Evolutionary conservation across 2,113 vertebrate species (phyloP).

Genomic region (Malurus cyaneus): DNA sequence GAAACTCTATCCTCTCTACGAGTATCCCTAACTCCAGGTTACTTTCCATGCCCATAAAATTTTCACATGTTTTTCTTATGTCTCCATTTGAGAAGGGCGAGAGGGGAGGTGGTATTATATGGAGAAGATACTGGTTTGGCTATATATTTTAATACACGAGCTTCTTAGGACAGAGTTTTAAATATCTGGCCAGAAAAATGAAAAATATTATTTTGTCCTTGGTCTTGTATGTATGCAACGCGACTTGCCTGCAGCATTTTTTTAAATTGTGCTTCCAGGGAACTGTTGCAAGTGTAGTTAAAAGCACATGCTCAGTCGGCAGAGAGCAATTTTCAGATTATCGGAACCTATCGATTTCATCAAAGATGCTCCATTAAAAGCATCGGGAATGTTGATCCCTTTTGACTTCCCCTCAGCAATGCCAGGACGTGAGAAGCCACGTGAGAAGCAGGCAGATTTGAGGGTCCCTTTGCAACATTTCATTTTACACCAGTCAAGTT

Average conservation of each 20-base stretch:
- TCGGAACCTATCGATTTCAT: constrained; percentile 42
- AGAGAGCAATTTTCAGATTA: background rate
- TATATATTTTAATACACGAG: background rate
- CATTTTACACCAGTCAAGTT: constrained; percentile 39
- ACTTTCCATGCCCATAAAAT: constrained; percentile 58
- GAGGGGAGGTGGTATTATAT: background rate
- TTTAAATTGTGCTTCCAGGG: background rate
- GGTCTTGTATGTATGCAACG: background rate
- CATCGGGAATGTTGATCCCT: background rate
- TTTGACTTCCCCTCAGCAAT: background rate
- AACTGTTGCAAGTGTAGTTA: background rate
- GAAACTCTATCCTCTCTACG: constrained; percentile 46
- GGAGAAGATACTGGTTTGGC: background rate
- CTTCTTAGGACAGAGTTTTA: background rate
- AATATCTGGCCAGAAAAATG: background rate
- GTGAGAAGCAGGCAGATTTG: background rate
- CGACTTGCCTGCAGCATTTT: background rate
- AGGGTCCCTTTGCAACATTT: constrained; percentile 27
- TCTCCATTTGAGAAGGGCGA: constrained; percentile 53
- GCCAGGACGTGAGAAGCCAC: background rate
- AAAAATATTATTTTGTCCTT: background rate
- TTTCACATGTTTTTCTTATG: constrained; percentile 63
- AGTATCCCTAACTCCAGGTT: constrained; percentile 54
- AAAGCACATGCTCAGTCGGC: background rate
- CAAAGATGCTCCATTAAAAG: constrained; percentile 36